phyloP scores from a whole-genome alignment of 1,140 invertebrate species.

The Odontomachus brunneus region DNA sequence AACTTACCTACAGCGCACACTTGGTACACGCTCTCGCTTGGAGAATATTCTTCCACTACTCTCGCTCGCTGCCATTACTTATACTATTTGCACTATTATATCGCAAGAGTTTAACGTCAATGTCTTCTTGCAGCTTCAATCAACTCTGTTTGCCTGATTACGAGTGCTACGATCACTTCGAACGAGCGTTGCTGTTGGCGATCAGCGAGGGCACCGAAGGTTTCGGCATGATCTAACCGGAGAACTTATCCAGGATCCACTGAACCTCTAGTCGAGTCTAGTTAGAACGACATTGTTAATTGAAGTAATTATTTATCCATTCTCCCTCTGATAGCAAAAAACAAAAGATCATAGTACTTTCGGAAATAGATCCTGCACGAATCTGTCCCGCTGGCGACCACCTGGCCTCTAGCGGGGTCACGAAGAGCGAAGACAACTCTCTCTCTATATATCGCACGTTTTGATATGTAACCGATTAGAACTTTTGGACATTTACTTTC shows the following conservation, averaged over 20 bases:
- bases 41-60: no score
- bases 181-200: constrained; percentile 94
- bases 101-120: neutral
- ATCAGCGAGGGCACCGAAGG: constrained; percentile 98
- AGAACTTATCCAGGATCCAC: neutral
- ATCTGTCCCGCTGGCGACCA: constrained; percentile 6
- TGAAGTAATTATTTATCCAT: constrained; percentile 48
- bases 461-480: constrained; percentile 52
- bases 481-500: constrained; percentile 44
- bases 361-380: constrained; percentile 23
- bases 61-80: neutral
- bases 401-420: neutral
- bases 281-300: neutral
- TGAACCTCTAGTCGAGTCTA: constrained; percentile 62
- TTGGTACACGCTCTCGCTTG: constrained; percentile 87
- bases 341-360: neutral
- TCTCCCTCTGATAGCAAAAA: constrained; percentile 27
- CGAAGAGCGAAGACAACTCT: constrained; percentile 6
- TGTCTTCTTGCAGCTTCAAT: constrained; percentile 92
- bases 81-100: constrained; percentile 17
- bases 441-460: constrained; percentile 41
- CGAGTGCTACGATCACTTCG: constrained; percentile 97
- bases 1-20: constrained; percentile 97
- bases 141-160: constrained; percentile 98
- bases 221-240: constrained; percentile 94